Percentiles rank a stretch among this genome's conserved stretches.
Evolutionary conservation across 2,888 invertebrate species (phyloP).

Genomic region (Papilio gigon): DNA sequence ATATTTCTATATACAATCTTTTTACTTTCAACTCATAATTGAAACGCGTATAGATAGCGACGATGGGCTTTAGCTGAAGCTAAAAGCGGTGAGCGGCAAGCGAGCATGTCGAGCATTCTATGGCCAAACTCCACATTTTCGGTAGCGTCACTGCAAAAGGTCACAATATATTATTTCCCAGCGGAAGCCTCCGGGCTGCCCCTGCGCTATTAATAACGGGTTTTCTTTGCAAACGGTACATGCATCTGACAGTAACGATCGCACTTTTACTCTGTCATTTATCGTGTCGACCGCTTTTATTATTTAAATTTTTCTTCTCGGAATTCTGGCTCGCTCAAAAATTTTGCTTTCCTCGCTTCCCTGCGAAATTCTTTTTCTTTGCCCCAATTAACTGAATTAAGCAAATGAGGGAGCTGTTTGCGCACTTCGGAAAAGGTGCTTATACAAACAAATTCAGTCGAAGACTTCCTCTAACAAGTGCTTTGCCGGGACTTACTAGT

Average conservation of each 20-base stretch:
- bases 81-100: constrained; percentile 39
- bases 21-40: constrained; percentile 12
- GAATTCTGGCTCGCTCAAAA: constrained; percentile 15
- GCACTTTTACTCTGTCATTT: constrained; percentile 69
- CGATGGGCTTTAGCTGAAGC: not conserved
- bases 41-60: constrained; percentile 7
- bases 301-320: constrained; percentile 54
- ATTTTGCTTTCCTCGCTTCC: constrained; percentile 34
- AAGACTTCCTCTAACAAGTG: constrained; percentile 36
- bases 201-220: constrained; percentile 73
- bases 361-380: constrained; percentile 45
- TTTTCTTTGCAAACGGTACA: constrained; percentile 68
- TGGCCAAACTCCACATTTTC: constrained; percentile 49
- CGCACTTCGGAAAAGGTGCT: constrained; percentile 37
- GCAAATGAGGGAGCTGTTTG: constrained; percentile 37
- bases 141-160: constrained; percentile 58
- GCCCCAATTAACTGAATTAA: constrained; percentile 47
- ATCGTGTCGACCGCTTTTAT: constrained; percentile 60
- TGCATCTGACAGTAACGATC: constrained; percentile 78
- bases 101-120: constrained; percentile 36
- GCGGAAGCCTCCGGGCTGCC: constrained; percentile 61
- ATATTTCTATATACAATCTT: not conserved
- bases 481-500: constrained; percentile 26
- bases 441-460: constrained; percentile 36
- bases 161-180: constrained; percentile 68